These are phyloP conservation scores for Orthosia gracilis DNA, from an alignment of 2,888 invertebrate species.

Conservation along the genomic window DNA sequence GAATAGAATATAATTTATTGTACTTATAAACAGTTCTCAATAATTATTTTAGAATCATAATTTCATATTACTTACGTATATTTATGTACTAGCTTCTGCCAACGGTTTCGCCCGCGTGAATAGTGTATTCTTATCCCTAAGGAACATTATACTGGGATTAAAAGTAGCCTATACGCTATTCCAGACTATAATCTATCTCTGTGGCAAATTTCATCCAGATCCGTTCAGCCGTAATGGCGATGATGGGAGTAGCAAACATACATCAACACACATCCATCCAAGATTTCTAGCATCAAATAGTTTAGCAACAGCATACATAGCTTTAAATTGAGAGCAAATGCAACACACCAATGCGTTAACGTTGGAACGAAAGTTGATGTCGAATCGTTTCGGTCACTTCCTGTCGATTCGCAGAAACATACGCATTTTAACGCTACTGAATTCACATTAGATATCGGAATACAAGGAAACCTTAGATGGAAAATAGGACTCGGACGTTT, in stretches of 20 bases:
- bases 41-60: background rate
- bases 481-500: conserved; percentile 39
- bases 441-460: conserved; percentile 51
- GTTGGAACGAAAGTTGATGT: conserved; percentile 63
- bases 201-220: no score
- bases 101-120: no score
- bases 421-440: conserved; percentile 59
- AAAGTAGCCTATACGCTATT: no score
- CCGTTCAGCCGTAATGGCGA: no score
- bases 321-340: conserved; percentile 70
- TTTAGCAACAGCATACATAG: conserved; percentile 41
- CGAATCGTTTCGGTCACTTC: conserved; percentile 73
- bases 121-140: no score
- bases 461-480: conserved; percentile 54
- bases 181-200: no score
- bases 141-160: no score
- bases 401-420: conserved; percentile 76
- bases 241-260: no score
- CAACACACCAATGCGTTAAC: conserved; percentile 67
- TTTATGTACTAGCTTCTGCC: no score
- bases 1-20: no score
- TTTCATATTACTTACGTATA: background rate
- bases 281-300: conserved; percentile 23
- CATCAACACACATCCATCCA: no score
- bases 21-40: background rate